Percentiles rank a stretch among this genome's conserved stretches.
phyloP scores from a whole-genome alignment of 2,888 invertebrate species.

The Drosophila antonietae region DNA sequence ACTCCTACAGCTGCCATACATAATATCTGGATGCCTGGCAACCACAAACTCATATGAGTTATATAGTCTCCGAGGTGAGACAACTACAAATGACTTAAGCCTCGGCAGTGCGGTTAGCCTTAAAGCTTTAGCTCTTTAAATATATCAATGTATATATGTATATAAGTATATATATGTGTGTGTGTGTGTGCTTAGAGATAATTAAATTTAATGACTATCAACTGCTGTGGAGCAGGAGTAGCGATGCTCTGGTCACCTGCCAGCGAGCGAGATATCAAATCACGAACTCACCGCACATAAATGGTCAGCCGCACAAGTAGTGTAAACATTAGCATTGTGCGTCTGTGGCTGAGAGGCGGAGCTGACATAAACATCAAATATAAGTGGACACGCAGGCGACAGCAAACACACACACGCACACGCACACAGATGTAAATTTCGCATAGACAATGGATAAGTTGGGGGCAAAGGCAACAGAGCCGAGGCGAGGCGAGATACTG shows the following conservation, averaged over 20 bases:
- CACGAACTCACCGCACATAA: slow-evolving; percentile 65
- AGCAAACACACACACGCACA: slow-evolving; percentile 32
- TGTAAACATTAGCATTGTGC: slow-evolving; percentile 61
- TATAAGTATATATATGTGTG: neutral
- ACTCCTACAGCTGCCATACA: slow-evolving; percentile 42
- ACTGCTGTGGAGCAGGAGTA: slow-evolving; percentile 7
- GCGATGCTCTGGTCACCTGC: slow-evolving; percentile 1
- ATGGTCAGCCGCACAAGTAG: slow-evolving; percentile 63
- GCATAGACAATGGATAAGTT: slow-evolving; percentile 40
- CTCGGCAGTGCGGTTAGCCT: slow-evolving; percentile 26
- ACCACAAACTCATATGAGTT: slow-evolving; percentile 36
- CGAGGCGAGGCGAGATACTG: slow-evolving; percentile 27
- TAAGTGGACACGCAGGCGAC: slow-evolving; percentile 68
- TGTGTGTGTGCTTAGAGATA: slow-evolving; percentile 30
- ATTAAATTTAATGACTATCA: slow-evolving; percentile 64
- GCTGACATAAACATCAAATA: slow-evolving; percentile 73
- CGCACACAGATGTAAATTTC: slow-evolving; percentile 47
- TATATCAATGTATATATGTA: neutral
- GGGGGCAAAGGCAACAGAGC: slow-evolving; percentile 63
- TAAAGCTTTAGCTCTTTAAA: slow-evolving; percentile 14
- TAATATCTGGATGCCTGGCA: slow-evolving; percentile 28
- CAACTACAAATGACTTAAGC: slow-evolving; percentile 61
- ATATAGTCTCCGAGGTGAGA: slow-evolving; percentile 33
- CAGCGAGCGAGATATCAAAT: slow-evolving; percentile 54
- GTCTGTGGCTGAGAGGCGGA: slow-evolving; percentile 48